Percentiles rank a stretch among this genome's conserved stretches.
Conservation (phyloP, 1,140 invertebrate species). For the Drosophila arawakana region DNA sequence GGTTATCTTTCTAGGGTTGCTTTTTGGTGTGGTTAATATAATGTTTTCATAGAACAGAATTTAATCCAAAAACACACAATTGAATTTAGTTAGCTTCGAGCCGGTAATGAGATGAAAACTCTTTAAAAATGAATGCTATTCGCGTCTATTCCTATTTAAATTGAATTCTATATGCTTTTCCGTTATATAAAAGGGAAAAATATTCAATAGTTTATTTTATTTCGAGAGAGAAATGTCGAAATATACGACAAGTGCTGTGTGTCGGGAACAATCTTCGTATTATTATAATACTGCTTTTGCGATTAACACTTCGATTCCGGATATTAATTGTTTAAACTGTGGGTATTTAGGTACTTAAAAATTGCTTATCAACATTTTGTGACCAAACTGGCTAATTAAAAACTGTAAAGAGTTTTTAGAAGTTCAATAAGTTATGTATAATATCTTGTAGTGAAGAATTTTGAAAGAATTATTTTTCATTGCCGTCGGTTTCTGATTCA, state of each 20-base stretch:
- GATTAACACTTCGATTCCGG: constrained; percentile 25
- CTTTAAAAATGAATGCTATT: constrained; percentile 6
- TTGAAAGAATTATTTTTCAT: too few species aligned
- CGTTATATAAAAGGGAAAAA: not conserved
- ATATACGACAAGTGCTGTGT: constrained; percentile 32
- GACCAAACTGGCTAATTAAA: too few species aligned
- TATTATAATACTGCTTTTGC: constrained; percentile 33
- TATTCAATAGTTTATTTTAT: not conserved
- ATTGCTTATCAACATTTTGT: too few species aligned
- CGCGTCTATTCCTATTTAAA: not conserved
- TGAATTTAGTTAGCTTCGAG: constrained; percentile 27
- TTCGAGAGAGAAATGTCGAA: constrained; percentile 38
- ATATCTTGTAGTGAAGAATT: too few species aligned
- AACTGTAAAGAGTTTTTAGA: too few species aligned
- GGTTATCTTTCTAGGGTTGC: constrained; percentile 11
- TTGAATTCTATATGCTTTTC: not conserved
- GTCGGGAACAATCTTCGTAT: constrained; percentile 25
- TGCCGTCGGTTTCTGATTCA: too few species aligned
- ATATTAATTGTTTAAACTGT: constrained; percentile 42
- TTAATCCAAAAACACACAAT: not conserved
- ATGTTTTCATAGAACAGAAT: not conserved
- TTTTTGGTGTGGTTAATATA: constrained; percentile 23
- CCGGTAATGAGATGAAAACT: constrained; percentile 13
- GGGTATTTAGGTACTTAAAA: not conserved
- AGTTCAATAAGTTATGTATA: too few species aligned